Base-by-base conservation (phyloP, 2,888 invertebrate species). In the Helleia helle region DNA sequence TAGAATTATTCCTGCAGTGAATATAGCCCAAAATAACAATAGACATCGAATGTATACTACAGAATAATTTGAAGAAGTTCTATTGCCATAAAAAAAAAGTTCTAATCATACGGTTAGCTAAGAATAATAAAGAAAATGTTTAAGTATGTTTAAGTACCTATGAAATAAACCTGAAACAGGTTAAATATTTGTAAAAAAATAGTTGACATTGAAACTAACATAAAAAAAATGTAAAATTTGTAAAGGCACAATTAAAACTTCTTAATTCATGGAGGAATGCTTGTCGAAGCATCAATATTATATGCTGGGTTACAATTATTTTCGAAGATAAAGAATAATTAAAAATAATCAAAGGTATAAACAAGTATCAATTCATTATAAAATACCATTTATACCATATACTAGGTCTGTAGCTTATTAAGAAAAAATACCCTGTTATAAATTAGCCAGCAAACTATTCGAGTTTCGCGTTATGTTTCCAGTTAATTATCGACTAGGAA, bases 401-500 rank as follows among this genome's bases (percentile, higher is more conserved):
- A n/a, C n/a, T n/a, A n/a, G n/a, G n/a, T 30, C 15, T n/a, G 14
- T 5, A 15, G 14, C 14, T 12, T 14, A 14, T 15, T 14, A 18
- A 12, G 12, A 31, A 34, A 34, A 17, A 34, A 34, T 29, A 34
- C n/a, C 12, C 34, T 22, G 34, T 34, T 34, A 34, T 34, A 18
- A 34, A 34, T 34, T 34, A 34, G 18, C 12, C 22, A 22, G 18
- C 34, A 22, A 34, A 34, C 34, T 34, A 34, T 34, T 34, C 34
- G 12, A 17, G 34, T 34, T 17, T 34, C 34, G 22, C 34, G 34
- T 34, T 34, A 34, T 18, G 18, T 12, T 34, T 34, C 27, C 13
- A 42, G 37, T 31, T 34, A 41, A 41, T 41, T 43, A 41, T 34
- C 28, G 34, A 24, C 11, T 8, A 18, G 18, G 30, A 27, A 26